Conservation (phyloP, 2,113 vertebrate species). For the Camelus bactrianus region DNA sequence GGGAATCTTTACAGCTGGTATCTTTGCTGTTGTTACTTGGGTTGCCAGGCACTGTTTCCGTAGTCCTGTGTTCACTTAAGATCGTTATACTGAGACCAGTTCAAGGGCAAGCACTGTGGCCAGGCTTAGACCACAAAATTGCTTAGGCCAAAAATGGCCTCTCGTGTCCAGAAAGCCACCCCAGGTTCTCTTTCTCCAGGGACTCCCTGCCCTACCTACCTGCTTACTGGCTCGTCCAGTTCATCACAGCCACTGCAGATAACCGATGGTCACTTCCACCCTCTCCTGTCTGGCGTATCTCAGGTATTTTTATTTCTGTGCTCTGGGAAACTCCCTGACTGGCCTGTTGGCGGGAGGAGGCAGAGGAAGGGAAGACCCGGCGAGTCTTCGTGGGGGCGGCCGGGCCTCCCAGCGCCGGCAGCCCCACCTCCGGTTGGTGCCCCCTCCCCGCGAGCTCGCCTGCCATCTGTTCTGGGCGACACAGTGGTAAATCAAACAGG, state of each 20-base stretch:
- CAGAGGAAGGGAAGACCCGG: background rate
- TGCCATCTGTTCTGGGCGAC: background rate
- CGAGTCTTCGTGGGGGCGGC: background rate
- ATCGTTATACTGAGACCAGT: background rate
- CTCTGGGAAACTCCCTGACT: background rate
- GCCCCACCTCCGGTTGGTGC: background rate
- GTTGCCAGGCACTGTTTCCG: background rate
- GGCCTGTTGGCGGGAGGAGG: background rate
- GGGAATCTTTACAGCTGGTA: background rate
- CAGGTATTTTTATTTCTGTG: background rate
- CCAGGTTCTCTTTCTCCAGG: background rate
- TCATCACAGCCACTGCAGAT: background rate
- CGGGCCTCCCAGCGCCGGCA: background rate
- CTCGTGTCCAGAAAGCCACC: background rate
- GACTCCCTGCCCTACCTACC: too few species aligned
- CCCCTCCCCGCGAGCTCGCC: background rate
- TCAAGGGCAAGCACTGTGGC: background rate
- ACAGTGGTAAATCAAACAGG: fast-evolving
- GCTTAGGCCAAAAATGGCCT: background rate
- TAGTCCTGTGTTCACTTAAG: background rate
- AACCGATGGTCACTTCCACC: background rate
- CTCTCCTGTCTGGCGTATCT: background rate
- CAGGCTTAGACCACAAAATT: background rate
- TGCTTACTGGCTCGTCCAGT: too few species aligned
- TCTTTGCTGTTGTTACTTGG: background rate